Base-by-base conservation (phyloP, 1,140 invertebrate species). In the Paraescarpia echinospica region DNA sequence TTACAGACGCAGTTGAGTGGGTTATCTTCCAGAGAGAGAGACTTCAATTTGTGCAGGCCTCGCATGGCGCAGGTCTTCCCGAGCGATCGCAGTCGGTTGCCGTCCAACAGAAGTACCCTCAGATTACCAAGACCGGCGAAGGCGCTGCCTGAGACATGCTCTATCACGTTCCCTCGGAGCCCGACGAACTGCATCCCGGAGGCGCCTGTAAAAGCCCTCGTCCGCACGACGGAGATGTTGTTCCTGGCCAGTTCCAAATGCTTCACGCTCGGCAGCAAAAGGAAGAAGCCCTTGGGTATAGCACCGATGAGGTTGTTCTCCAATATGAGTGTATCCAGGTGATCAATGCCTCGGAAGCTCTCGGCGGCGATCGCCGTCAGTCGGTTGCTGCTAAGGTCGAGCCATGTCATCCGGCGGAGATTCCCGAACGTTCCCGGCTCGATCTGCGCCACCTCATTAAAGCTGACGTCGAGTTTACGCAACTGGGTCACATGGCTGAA, bases 301-400 rank as follows among this genome's bases (percentile, higher is more conserved):
- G 48, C 89, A 27, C 22, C 33, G 33, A 92, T 35, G 92, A 92
- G 89, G 89, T 92, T 92, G 92, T 91, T 92, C 89, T 92, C 92
- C n/a, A 92, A 33, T 6, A 34, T 18, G 9, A 92, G 41, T 9
- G n/a, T 35, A 27, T 92, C 34, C 2, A 92, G 77, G 88, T 91
- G 34, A 18, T 92, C 92, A 4, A 92, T 88, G 27, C 92, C 92
- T 90, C 89, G 88, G 89, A 92, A 89, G 12, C 34, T 59, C n/a
- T 35, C 34, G 5, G 77, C 88, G 41, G 92, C 88, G 6, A 92
- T 35, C 33, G 33, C 6, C 88, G 35, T 92, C 89, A 92, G 92
- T 33, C 35, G 92, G 89, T 92, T 92, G 89, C 90, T 92, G 51
- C 90, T 41, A 22, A 92, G 34, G 33, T 33, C 22, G 8, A 92